Evolutionary conservation across 2,888 invertebrate genomes (phyloP).

Genomic region (Ramazzottius varieornatus): DNA sequence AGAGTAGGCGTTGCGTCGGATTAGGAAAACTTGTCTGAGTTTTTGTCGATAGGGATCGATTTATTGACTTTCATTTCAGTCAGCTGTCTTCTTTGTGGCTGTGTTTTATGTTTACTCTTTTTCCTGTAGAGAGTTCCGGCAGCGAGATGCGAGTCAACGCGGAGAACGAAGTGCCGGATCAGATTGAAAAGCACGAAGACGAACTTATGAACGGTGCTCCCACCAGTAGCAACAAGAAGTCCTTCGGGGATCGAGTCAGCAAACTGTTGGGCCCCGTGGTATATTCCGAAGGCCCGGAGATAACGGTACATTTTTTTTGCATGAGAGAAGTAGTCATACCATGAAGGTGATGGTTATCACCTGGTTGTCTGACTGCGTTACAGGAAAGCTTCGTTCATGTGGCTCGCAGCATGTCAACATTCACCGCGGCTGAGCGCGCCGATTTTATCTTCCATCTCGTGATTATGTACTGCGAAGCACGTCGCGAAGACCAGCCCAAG

Average conservation of each 20-base stretch:
- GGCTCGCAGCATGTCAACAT: neutral
- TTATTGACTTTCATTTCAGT: too few relatives aligned
- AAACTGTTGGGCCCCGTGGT: neutral
- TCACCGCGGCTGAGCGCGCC: neutral
- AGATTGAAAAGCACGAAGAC: neutral
- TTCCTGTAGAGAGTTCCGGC: too few relatives aligned
- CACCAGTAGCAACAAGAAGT: neutral
- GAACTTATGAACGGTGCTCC: too few relatives aligned
- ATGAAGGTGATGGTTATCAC: too few relatives aligned
- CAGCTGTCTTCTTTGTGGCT: too few relatives aligned
- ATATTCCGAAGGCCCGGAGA: neutral
- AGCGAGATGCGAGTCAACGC: neutral
- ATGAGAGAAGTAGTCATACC: neutral
- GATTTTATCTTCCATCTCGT: neutral
- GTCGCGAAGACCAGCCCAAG: constrained; percentile 2
- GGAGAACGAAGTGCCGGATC: neutral
- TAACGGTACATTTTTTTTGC: neutral
- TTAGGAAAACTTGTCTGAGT: too few relatives aligned
- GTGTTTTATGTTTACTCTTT: too few relatives aligned
- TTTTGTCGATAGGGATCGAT: too few relatives aligned
- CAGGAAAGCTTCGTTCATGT: neutral
- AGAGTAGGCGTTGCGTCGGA: too few relatives aligned
- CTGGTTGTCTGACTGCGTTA: too few relatives aligned
- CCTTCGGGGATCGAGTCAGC: neutral
- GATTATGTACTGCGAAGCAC: neutral